Percentiles rank a stretch among this genome's conserved stretches.
Evolutionary conservation across 2,797 vertebrate species (phyloP).

Genomic region (Macrochelys suwanniensis): DNA sequence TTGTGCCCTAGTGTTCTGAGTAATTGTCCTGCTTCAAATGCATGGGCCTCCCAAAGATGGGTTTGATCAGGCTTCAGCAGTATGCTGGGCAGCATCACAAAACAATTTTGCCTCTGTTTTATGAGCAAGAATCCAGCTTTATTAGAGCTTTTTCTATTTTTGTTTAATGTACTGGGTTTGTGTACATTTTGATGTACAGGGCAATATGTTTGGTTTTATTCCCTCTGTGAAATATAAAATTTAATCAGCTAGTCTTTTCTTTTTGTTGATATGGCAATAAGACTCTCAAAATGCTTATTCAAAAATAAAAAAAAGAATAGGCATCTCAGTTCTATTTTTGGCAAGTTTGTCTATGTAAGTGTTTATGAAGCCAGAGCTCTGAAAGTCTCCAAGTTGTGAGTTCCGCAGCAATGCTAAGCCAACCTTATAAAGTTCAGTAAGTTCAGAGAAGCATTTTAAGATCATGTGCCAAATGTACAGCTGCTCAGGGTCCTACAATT

Average conservation of each 20-base stretch:
- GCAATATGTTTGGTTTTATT: constrained; percentile 68
- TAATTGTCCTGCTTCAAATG: constrained; percentile 26
- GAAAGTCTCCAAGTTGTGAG: constrained; percentile 52
- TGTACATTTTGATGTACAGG: constrained; percentile 63
- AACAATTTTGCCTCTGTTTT: constrained; percentile 60
- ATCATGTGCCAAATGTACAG: constrained; percentile 41
- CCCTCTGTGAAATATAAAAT: constrained; percentile 70
- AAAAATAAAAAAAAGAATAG: constrained; percentile 6
- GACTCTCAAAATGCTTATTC: constrained; percentile 62
- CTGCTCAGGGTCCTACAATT: neutral
- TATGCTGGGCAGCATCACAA: constrained; percentile 65
- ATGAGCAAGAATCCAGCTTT: constrained; percentile 68
- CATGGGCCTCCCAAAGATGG: constrained; percentile 42
- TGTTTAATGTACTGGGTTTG: constrained; percentile 61
- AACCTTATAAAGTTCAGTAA: constrained; percentile 61
- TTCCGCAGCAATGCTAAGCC: constrained; percentile 47
- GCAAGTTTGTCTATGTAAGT: constrained; percentile 50
- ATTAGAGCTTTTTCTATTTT: constrained; percentile 43
- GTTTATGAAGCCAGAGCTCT: constrained; percentile 61
- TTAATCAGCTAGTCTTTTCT: constrained; percentile 65
- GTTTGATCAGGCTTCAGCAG: constrained; percentile 23
- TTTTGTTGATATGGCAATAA: constrained; percentile 63
- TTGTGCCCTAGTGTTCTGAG: neutral
- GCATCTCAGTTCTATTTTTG: constrained; percentile 72
- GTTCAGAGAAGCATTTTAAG: constrained; percentile 47